Evolutionary conservation across 2,797 vertebrate species (phyloP), one percentile per base, ranked within the genome.

Genomic region (Molossus molossus): DNA sequence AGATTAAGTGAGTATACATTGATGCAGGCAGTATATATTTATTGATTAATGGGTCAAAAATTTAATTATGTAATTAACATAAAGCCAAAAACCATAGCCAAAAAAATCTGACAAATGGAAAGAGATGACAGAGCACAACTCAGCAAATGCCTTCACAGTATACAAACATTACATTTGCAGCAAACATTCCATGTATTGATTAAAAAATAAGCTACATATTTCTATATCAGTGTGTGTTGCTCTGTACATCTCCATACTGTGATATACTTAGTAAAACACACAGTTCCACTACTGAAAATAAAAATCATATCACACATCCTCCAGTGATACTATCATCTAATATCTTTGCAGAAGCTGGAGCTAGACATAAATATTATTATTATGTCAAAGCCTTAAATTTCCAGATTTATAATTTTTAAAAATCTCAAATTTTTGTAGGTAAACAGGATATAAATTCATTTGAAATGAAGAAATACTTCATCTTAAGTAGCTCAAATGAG

Each of bases 381-480:
- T 40, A 83, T 29, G 20, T 25, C 29, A 76, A 92, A 87, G 27
- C 11, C 27, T 93, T 81, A 83, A 62, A 72, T 69, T 85, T 90
- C n/a, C 33, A 84, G 10, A 87, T 65, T 94, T 73, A 37, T 87
- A 95, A 80, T 6, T 57, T 23, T 20, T 25, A 79, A 29, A 96
- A 87, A 85, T 0, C 14, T 48, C 6, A 72, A 33, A 50, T 75
- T 91, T 76, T 80, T 87, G 4, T 25, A 85, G 58, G 29, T 55
- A 95, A 85, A 48, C 9, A 92, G 6, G 20, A 81, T 82, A 90
- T 18, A 64, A 20, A 20, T 60, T 95, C 80, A 91, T 65, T 92
- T 95, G 87, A 94, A 94, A 73, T 80, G 12, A 81, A 82, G 48
- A 37, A 80, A 84, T n/a, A 88, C n/a, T 91, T 95, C 53, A 81